Conservation (phyloP, 2,113 vertebrate species). For the Paramormyrops kingsleyae region DNA sequence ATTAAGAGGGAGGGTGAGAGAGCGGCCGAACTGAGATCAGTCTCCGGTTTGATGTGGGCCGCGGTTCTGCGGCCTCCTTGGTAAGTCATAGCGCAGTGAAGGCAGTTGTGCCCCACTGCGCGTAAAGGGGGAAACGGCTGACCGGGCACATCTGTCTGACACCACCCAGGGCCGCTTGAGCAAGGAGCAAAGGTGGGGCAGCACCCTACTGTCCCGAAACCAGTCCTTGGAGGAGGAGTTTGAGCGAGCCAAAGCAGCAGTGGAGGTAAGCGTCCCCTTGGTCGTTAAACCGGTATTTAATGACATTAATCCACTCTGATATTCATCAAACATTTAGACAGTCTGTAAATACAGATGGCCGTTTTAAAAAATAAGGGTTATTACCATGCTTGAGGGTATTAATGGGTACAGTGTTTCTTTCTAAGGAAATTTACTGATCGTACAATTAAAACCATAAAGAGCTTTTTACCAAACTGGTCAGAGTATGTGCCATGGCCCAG, state of each 20-base stretch:
- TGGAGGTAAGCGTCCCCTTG: constrained; percentile 72
- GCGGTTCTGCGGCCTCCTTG: constrained; percentile 34
- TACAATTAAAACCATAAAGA: background rate
- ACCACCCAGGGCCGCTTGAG: constrained; percentile 69
- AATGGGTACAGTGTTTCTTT: background rate
- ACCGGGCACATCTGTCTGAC: constrained; percentile 20
- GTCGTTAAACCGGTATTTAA: background rate
- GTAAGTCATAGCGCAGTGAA: constrained; percentile 52
- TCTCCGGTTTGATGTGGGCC: background rate
- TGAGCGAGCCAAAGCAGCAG: constrained; percentile 95
- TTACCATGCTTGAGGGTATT: background rate
- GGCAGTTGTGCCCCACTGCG: constrained; percentile 30
- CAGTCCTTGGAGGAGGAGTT: constrained; percentile 97
- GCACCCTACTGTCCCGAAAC: constrained; percentile 84
- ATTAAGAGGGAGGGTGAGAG: constrained; percentile 8
- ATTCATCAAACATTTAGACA: background rate
- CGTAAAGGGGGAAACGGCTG: background rate
- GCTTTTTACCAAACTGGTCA: background rate
- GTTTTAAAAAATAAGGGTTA: background rate
- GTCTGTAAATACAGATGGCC: background rate
- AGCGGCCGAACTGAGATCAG: constrained; percentile 29
- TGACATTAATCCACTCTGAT: background rate
- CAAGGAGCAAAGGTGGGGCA: constrained; percentile 84
- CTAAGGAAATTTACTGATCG: background rate
- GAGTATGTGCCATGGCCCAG: background rate